Percentiles rank a stretch among this genome's conserved stretches.
These are phyloP conservation scores for Syrmaticus mikado DNA, from an alignment of 2,113 vertebrate species.

Conservation along the genomic window DNA sequence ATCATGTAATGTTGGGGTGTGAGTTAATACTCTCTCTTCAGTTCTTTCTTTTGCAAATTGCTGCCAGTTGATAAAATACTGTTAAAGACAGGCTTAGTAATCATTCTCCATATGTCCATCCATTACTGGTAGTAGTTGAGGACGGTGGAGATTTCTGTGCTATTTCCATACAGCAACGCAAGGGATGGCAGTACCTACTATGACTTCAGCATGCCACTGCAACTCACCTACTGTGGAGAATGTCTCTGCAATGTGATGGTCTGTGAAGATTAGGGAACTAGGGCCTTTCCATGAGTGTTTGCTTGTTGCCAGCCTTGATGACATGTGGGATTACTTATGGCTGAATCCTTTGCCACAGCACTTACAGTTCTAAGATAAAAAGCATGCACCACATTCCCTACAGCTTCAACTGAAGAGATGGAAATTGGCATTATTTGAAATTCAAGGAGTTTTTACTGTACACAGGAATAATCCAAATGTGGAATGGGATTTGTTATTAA, in stretches of 20 bases:
- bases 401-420: conserved; percentile 12
- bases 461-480: conserved; percentile 63
- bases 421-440: conserved; percentile 66
- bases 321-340: conserved; percentile 10
- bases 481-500: conserved; percentile 64
- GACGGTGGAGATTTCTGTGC: neutral
- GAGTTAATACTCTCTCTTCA: neutral
- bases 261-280: neutral
- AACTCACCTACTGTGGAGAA: neutral
- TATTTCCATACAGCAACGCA: neutral
- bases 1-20: neutral
- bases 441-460: conserved; percentile 63
- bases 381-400: neutral
- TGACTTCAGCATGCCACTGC: neutral
- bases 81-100: neutral
- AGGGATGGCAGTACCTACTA: neutral
- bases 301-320: neutral
- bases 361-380: conserved; percentile 25
- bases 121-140: rapidly evolving
- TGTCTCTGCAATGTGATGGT: neutral
- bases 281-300: neutral
- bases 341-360: neutral
- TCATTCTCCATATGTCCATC: neutral
- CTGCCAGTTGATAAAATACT: neutral
- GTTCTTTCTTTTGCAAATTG: neutral